Conservation (phyloP, 2,888 invertebrate species). For the Liposcelis brunnea region DNA sequence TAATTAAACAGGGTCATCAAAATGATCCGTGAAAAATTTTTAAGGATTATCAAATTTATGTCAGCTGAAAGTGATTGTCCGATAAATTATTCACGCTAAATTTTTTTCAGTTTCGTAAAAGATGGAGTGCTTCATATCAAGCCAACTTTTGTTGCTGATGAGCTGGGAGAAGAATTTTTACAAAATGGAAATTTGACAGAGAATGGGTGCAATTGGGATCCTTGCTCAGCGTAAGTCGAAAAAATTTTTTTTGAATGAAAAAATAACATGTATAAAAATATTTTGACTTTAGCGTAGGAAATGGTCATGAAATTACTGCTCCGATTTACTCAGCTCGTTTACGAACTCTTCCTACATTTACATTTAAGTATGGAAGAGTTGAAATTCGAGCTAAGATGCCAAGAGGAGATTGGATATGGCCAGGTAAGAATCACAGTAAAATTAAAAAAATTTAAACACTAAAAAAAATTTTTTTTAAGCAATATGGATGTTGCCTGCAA, state of each 20-base stretch:
- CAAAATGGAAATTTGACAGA: neutral
- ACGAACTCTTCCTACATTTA: constrained; percentile 5
- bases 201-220: neutral
- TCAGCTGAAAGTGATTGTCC: too few species aligned
- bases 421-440: constrained; percentile 8
- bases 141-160: constrained; percentile 5
- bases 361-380: constrained; percentile 10
- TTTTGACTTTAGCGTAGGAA: neutral
- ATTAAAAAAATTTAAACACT: too few species aligned
- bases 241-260: too few species aligned
- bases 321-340: constrained; percentile 7
- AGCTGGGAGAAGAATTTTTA: neutral
- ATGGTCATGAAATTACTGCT: neutral
- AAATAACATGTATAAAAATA: too few species aligned
- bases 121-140: constrained; percentile 2
- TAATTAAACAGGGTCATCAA: too few species aligned
- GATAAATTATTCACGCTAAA: neutral
- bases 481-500: constrained; percentile 49
- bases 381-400: constrained; percentile 10
- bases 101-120: constrained; percentile 6
- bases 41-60: too few species aligned
- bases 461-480: constrained; percentile 27
- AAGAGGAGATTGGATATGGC: constrained; percentile 10
- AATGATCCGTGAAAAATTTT: too few species aligned
- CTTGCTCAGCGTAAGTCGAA: constrained; percentile 4